Base-by-base conservation (phyloP, 2,113 vertebrate species). In the Glaucomys volans region DNA sequence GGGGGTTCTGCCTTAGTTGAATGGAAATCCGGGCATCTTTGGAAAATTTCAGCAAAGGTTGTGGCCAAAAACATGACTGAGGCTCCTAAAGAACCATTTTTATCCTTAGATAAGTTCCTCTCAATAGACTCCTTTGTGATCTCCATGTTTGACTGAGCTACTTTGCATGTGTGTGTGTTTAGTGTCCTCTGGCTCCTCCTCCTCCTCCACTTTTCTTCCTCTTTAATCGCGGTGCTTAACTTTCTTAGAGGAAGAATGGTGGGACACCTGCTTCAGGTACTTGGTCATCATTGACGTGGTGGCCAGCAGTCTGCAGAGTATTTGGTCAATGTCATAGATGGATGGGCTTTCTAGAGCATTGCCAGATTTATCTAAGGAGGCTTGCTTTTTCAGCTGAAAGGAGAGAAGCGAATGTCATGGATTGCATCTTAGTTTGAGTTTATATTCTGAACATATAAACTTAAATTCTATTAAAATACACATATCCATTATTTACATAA, bases 231-330 rank as follows among this genome's bases (percentile, higher is more conserved):
- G 20, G 17, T 93, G 52, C 57, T 95, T 97, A 42, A 11, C 14
- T 96, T 97, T 96, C 91, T 94, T 97, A n/a, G 71, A 20, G 20
- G 62, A 28, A 87, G 52, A 71, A 30, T 44, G 54, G 0, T 86
- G 62, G 62, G 95, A 79, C 26, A 85, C 30, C 4, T 92, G 74
- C 66, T 97, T 96, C 77, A 98, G 91, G 69, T 97, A 97, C 74
- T 97, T 95, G 22, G 82, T 90, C 90, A 98, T 96, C 85, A 96
- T 69, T 13, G 98, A 96, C 1, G 97, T 96, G 0, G 94, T 97
- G 16, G 88, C 57, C 57, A 93, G 35, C 71, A 98, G 81, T 83
- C 37, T 97, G 91, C 37, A 95, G 95, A 98, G 95, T n/a, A 97
- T 80, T 84, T 97, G 87, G 44, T 98, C 92, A 82, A 92, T 92